phyloP scores from a whole-genome alignment of 2,113 vertebrate species.

The Meles meles region DNA sequence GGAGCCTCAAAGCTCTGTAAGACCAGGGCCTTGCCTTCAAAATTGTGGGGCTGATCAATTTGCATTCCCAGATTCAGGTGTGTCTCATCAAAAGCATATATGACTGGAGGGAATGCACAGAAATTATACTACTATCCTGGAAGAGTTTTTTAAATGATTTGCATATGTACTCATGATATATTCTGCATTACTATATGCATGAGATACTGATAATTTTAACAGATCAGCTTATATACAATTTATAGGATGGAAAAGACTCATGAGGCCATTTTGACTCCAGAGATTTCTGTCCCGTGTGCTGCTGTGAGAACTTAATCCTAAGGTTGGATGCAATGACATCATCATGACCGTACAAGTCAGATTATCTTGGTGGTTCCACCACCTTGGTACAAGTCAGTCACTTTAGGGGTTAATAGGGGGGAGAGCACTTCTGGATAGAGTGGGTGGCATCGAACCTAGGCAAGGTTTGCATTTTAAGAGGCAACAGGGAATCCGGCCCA shows the following conservation, averaged over 20 bases:
- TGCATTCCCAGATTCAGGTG: background rate
- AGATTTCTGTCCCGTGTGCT: background rate
- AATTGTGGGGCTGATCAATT: background rate
- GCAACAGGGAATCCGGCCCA: background rate
- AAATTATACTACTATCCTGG: background rate
- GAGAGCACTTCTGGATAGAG: background rate
- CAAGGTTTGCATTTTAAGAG: background rate
- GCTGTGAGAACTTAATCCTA: background rate
- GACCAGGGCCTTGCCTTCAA: background rate
- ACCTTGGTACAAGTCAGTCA: background rate
- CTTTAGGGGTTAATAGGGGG: background rate
- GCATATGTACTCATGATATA: background rate
- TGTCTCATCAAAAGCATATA: background rate
- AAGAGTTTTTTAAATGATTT: background rate
- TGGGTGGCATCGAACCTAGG: background rate
- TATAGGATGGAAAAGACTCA: background rate
- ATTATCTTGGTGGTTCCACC: background rate
- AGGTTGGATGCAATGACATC: background rate
- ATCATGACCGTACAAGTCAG: background rate
- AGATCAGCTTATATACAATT: background rate
- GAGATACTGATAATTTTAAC: background rate
- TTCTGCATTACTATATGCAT: background rate
- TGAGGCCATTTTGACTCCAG: background rate
- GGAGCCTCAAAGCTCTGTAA: background rate
- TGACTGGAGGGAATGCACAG: background rate